Percentiles rank a stretch among this genome's conserved stretches.
These are phyloP conservation scores for Andrena camellia DNA, from an alignment of 2,888 invertebrate genomes.

Conservation along the genomic window DNA sequence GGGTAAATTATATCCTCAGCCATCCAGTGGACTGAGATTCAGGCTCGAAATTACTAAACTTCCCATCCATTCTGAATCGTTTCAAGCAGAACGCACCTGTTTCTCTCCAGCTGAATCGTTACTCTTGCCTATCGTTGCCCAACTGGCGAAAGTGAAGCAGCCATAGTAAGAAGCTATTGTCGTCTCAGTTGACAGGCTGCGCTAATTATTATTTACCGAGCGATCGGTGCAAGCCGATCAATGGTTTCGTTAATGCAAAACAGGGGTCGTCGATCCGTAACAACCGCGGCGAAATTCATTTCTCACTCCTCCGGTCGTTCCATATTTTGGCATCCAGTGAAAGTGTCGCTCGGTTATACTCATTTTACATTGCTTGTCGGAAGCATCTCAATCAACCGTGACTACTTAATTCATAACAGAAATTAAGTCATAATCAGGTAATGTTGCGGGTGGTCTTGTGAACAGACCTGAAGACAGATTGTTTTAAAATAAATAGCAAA, in stretches of 20 bases:
- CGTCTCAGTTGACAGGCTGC: conserved; percentile 27
- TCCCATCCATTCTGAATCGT: too few relatives aligned
- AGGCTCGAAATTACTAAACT: too few relatives aligned
- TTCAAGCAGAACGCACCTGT: neutral
- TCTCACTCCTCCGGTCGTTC: conserved; percentile 34
- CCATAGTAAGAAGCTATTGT: conserved; percentile 30
- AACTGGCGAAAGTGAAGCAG: conserved; percentile 54
- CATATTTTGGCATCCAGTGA: conserved; percentile 37
- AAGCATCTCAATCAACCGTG: neutral
- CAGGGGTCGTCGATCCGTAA: conserved; percentile 9
- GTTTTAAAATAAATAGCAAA: too few relatives aligned
- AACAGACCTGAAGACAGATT: too few relatives aligned
- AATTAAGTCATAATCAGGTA: conserved; percentile 1
- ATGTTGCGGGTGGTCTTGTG: too few relatives aligned
- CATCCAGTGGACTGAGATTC: too few relatives aligned
- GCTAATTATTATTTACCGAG: conserved; percentile 50
- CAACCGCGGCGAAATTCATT: conserved; percentile 46
- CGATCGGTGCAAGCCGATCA: conserved; percentile 22
- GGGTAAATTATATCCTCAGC: too few relatives aligned
- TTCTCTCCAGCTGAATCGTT: neutral
- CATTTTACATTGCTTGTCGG: conserved; percentile 5
- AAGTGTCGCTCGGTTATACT: conserved; percentile 33
- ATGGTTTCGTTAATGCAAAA: conserved; percentile 28
- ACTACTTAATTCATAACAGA: neutral
- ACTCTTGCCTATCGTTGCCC: conserved; percentile 4